These are phyloP conservation scores for Ypsolopha sequella DNA, from an alignment of 2,888 invertebrate genomes.

Conservation along the genomic window DNA sequence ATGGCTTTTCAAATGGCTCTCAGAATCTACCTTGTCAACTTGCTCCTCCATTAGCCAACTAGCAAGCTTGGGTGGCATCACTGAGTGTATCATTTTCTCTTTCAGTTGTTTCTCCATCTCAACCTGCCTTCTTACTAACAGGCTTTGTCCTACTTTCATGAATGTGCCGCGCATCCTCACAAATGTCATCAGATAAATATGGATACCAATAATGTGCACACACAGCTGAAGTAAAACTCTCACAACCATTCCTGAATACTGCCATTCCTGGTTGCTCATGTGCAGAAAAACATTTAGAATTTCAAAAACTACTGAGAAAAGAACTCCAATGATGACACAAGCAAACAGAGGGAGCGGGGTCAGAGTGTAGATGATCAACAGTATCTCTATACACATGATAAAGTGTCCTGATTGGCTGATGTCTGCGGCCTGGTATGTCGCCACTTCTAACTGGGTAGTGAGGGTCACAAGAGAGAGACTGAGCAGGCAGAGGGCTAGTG, in stretches of 20 bases:
- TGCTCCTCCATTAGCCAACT: slow-evolving; percentile 86
- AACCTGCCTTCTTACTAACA: slow-evolving; percentile 88
- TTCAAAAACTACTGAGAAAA: slow-evolving; percentile 91
- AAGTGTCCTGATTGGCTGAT: slow-evolving; percentile 87
- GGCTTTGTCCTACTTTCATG: slow-evolving; percentile 95
- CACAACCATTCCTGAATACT: slow-evolving; percentile 73
- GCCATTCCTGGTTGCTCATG: slow-evolving; percentile 62
- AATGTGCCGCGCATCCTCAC: slow-evolving; percentile 96
- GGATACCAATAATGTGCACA: slow-evolving; percentile 92
- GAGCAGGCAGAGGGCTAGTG: slow-evolving; percentile 76
- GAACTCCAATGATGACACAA: slow-evolving; percentile 81
- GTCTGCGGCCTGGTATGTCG: slow-evolving; percentile 62
- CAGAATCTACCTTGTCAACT: slow-evolving; percentile 57
- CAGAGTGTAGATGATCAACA: slow-evolving; percentile 92
- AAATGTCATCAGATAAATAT: slow-evolving; percentile 92
- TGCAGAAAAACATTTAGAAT: slow-evolving; percentile 72
- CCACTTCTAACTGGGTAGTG: slow-evolving; percentile 63
- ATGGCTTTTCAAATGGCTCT: slow-evolving; percentile 65
- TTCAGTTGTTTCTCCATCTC: slow-evolving; percentile 95
- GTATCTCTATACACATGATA: slow-evolving; percentile 86
- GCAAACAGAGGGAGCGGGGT: slow-evolving; percentile 92
- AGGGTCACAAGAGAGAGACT: slow-evolving; percentile 76
- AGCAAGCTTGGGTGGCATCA: slow-evolving; percentile 96
- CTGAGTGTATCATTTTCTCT: slow-evolving; percentile 97
- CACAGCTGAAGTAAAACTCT: slow-evolving; percentile 87